These are phyloP conservation scores for Pseudomyrmex dendroicus DNA, from an alignment of 1,140 invertebrate genomes.

Conservation along the genomic window DNA sequence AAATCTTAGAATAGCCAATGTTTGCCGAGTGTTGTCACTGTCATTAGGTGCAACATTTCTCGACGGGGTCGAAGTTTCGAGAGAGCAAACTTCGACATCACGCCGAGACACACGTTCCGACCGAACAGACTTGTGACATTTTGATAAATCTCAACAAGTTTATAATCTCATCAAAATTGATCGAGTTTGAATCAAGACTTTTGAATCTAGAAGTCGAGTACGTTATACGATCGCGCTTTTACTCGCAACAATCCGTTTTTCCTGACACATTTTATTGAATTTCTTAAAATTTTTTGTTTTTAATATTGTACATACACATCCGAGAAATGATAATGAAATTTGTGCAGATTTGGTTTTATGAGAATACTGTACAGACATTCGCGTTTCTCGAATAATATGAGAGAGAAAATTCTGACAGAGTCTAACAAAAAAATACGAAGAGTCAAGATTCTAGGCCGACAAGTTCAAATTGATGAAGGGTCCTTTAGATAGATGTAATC, in stretches of 20 bases:
- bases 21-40: not conserved
- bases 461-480: constrained; percentile 40
- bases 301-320: too few species aligned
- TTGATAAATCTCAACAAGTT: constrained; percentile 4
- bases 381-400: too few species aligned
- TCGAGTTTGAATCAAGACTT: not conserved
- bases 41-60: not conserved
- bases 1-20: not conserved
- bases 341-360: too few species aligned
- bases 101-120: not conserved
- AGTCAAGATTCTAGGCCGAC: not conserved
- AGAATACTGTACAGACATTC: too few species aligned
- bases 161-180: not conserved
- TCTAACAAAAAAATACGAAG: not conserved
- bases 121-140: not conserved
- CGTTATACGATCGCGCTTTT: too few species aligned
- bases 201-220: too few species aligned
- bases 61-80: too few species aligned
- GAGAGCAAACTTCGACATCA: not conserved
- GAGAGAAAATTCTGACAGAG: too few species aligned
- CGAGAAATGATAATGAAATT: too few species aligned
- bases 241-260: too few species aligned
- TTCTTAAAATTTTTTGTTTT: too few species aligned
- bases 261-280: too few species aligned
- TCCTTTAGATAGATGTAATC: constrained; percentile 41